A percentile compares a stretch with the other conserved stretches of the same genome.
Conservation (phyloP, 2,113 vertebrate species). For the Oncorhynchus masou region DNA sequence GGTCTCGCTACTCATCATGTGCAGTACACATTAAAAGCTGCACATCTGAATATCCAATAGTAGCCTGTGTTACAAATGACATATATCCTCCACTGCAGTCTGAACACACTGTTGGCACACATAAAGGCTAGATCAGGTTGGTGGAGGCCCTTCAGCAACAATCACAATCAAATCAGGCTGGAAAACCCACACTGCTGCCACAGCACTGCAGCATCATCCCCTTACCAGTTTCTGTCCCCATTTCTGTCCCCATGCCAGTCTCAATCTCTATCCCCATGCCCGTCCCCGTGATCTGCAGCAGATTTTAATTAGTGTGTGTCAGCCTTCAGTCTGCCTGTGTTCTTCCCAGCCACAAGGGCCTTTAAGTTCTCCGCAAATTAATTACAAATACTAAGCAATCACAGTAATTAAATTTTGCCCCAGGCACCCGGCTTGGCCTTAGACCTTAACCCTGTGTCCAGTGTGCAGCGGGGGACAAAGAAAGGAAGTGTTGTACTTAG, state of each 20-base stretch:
- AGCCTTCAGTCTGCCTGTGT: conserved; percentile 82
- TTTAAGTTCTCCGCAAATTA: conserved; percentile 82
- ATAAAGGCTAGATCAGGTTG: background rate
- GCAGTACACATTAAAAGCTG: too few relatives aligned
- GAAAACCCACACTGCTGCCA: conserved; percentile 18
- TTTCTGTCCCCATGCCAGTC: conserved; percentile 4
- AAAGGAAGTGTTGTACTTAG: conserved; percentile 10
- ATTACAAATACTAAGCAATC: conserved; percentile 86
- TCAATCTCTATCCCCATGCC: conserved; percentile 13
- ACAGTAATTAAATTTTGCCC: conserved; percentile 83
- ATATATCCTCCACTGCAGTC: too few relatives aligned
- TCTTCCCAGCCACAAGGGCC: conserved; percentile 82
- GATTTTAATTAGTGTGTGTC: conserved; percentile 90
- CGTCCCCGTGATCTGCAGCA: conserved; percentile 68
- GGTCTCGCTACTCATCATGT: too few relatives aligned
- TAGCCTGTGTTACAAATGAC: too few relatives aligned
- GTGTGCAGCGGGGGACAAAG: conserved; percentile 29
- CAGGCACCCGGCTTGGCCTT: conserved; percentile 69
- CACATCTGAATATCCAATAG: too few relatives aligned
- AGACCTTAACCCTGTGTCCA: conserved; percentile 65
- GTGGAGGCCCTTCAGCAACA: background rate
- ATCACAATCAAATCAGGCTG: background rate
- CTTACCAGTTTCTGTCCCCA: background rate
- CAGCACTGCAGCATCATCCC: conserved; percentile 16
- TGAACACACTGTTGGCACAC: too few relatives aligned